phyloP scores from a whole-genome alignment of 2,888 invertebrate species.

The Dicyrtoma fusca region DNA sequence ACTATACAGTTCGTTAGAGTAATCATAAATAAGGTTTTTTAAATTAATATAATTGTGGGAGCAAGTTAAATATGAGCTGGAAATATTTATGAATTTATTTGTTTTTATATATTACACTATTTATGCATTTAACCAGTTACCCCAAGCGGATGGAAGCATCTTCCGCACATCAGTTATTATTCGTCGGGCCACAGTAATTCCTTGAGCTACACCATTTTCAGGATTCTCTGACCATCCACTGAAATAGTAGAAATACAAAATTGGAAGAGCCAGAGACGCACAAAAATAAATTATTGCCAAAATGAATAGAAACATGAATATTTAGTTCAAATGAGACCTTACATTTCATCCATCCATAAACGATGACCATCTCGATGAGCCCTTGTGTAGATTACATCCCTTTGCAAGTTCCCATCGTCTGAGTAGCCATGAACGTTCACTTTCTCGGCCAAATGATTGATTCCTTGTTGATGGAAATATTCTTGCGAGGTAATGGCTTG shows the following conservation, averaged over 20 bases:
- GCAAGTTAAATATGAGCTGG: no score
- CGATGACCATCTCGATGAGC: constrained; percentile 45
- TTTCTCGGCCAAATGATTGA: constrained; percentile 43
- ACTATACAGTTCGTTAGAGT: constrained; percentile 33
- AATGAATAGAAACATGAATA: not conserved
- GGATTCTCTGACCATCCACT: constrained; percentile 53
- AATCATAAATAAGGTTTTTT: no score
- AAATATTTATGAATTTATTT: no score
- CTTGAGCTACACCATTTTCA: constrained; percentile 49
- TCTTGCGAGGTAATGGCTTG: constrained; percentile 45
- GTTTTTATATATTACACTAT: no score
- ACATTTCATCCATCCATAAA: constrained; percentile 57
- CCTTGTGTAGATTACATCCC: constrained; percentile 42
- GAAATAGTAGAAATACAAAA: constrained; percentile 12
- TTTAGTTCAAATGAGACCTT: not conserved
- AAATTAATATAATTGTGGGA: no score
- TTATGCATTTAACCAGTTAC: no score
- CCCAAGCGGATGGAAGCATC: constrained; percentile 54
- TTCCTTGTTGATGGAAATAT: constrained; percentile 41
- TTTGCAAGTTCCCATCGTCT: constrained; percentile 42
- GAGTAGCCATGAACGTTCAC: constrained; percentile 55
- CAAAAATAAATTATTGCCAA: constrained; percentile 9
- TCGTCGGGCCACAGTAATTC: constrained; percentile 46
- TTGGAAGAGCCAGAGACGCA: no score
- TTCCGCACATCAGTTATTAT: constrained; percentile 48